These are phyloP conservation scores for Meriones unguiculatus DNA, from an alignment of 2,113 vertebrate genomes.

Conservation along the genomic window DNA sequence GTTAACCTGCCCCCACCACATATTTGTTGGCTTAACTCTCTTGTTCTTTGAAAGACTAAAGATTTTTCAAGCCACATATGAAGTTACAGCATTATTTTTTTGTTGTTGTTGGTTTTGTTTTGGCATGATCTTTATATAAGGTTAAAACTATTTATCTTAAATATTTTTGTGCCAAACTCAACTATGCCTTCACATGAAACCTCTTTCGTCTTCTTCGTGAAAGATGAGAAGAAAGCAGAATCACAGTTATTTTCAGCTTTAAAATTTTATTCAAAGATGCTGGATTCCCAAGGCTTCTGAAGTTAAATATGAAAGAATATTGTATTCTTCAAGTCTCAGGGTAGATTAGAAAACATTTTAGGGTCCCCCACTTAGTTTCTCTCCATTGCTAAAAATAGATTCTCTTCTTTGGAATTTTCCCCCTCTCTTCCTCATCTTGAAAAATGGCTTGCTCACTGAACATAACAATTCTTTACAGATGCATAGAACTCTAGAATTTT, in stretches of 20 bases:
- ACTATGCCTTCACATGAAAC: slow-evolving; percentile 48
- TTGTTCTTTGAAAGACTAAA: slow-evolving; percentile 55
- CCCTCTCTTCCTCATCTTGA: neutral
- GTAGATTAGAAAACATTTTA: slow-evolving; percentile 44
- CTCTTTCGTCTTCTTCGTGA: neutral
- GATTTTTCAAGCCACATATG: neutral
- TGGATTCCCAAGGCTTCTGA: slow-evolving; percentile 36
- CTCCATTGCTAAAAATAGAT: slow-evolving; percentile 30
- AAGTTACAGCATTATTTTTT: slow-evolving; percentile 32
- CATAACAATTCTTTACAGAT: slow-evolving; percentile 37
- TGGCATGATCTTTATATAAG: slow-evolving; percentile 32
- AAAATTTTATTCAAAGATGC: neutral
- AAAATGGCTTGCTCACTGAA: slow-evolving; percentile 17
- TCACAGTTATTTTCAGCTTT: slow-evolving; percentile 42
- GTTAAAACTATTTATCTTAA: slow-evolving; percentile 54
- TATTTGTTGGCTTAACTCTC: neutral
- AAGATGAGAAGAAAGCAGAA: slow-evolving; percentile 46
- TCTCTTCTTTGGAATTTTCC: slow-evolving; percentile 38
- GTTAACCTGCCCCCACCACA: neutral
- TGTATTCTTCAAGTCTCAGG: neutral
- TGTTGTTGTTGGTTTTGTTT: slow-evolving; percentile 22
- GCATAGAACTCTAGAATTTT: slow-evolving; percentile 36
- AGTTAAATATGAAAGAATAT: slow-evolving; percentile 34
- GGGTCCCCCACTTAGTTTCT: neutral
- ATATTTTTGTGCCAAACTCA: slow-evolving; percentile 61